Evolutionary conservation across 92 coral and sea anemone genomes (phyloP), one percentile per base, ranked within the genome.

Genomic region (Bergia puertoricense): DNA sequence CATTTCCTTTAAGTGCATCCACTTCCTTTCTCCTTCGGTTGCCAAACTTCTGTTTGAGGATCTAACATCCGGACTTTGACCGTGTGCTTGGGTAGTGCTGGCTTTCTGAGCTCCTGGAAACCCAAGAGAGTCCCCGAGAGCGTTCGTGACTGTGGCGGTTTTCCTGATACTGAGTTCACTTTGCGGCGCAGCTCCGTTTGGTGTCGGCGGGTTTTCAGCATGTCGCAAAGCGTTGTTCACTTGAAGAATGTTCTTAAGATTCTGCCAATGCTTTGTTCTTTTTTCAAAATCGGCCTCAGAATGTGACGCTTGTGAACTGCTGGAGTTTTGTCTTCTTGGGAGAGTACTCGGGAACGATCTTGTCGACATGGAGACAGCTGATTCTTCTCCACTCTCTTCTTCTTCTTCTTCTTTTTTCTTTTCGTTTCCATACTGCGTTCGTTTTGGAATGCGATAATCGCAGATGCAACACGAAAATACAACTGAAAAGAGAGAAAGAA

Each of bases 361-460:
- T 4, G 87, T 69, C 65, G 87, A 84, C 44, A 84, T 71, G 8
- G 77, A 79, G 56, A 42, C 86, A 72, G 86, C 72, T 54, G 92
- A 88, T 13, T 91, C 92, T 6, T 15, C 67, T 41, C 86, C 92
- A 40, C 88, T 91, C 79, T 86, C 79, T 68, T 90, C 93, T 65
- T 81, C 79, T 50, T 79, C 91, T 57, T 90, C 30, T 30, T 92
- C 74, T 57, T 88, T 85, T 68, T 90, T 89, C 79, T 85, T 79
- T 6, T 85, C 87, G 38, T 88, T 88, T 71, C 65, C 87, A 40
- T 44, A 69, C 23, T 84, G 77, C 16, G 30, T 84, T 46, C 87
- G 87, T 88, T 91, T 93, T 72, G 95, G 95, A 48, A 93, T 80
- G 48, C 95, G 95, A 66, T 94, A 93, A 89, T 93, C 95, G 23